Conservation (phyloP, 1,140 invertebrate species). For the Apis dorsata region DNA sequence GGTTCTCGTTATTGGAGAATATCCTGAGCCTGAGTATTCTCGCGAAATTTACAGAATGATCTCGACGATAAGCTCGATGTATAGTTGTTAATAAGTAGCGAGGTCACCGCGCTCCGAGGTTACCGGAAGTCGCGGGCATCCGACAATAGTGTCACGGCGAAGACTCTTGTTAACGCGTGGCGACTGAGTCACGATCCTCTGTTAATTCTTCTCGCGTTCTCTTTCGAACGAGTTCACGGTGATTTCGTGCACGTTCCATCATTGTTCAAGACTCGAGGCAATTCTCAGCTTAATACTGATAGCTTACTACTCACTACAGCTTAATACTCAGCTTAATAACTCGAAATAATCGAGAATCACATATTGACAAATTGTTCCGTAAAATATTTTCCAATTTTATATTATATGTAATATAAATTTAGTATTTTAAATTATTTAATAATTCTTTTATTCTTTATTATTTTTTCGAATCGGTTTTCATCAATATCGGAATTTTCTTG, state of each 20-base stretch:
- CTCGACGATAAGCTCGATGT: background rate
- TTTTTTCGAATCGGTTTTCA: too few species aligned
- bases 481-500: too few species aligned
- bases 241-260: background rate
- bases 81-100: background rate
- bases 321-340: too few species aligned
- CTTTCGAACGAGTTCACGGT: conserved; percentile 21
- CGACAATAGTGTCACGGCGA: conserved; percentile 46
- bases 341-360: too few species aligned
- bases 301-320: too few species aligned
- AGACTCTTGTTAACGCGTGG: conserved; percentile 23
- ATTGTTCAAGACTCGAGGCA: background rate
- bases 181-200: conserved; percentile 42
- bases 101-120: background rate
- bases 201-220: conserved; percentile 32
- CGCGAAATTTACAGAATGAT: background rate
- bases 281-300: too few species aligned
- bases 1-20: background rate
- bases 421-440: too few species aligned
- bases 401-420: too few species aligned
- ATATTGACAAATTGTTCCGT: too few species aligned
- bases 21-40: background rate
- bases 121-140: conserved; percentile 32
- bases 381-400: too few species aligned
- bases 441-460: too few species aligned